Base-by-base conservation (phyloP, 2,113 vertebrate species). In the Salvelinus namaycush region DNA sequence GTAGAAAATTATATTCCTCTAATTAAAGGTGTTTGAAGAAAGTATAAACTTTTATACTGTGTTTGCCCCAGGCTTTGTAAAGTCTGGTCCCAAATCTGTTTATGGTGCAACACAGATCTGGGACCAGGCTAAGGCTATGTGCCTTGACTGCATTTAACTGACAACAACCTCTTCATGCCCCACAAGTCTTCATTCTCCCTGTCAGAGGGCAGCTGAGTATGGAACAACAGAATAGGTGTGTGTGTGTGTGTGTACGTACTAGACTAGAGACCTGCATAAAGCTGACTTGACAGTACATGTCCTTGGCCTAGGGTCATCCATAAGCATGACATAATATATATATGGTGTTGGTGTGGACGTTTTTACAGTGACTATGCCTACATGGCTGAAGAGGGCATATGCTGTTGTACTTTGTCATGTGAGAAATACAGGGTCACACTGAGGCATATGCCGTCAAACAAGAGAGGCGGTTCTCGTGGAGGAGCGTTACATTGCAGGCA, bases 21-120 rank as follows among this genome's bases (percentile, higher is more conserved):
- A 71, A 71, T 71, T 72, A 48, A 27, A 72, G 11, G 51, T 72
- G n/a, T 60, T 78, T 71, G 74, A 44, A 44, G 8, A 44, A 44
- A 44, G 9, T 44, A 44, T 44, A 44, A 44, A 20, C n/a, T 62
- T 62, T 11, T 62, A 16, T 62, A 8, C 2, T 9, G 2, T 4
- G 51, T 4, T 54, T 54, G 3, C 18, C n/a, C 59, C 59, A 24
- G 59, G 59, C 59, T 3, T n/a, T 11, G 59, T 22, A 18, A 18
- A 14, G 51, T 16, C 18, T n/a, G 20, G n/a, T 22, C 59, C n/a
- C 4, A 8, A 9, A 62, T 54, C 51, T 54, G 51, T 54, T 54
- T 54, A 14, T 54, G 9, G 9, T 54, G 4, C 51, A 16, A 54
- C 16, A 16, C 51, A 44, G 16, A 54, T 18, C 16, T 54, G 51